Conservation (phyloP, 1,140 invertebrate genomes). For the Drosophila melanogaster region DNA sequence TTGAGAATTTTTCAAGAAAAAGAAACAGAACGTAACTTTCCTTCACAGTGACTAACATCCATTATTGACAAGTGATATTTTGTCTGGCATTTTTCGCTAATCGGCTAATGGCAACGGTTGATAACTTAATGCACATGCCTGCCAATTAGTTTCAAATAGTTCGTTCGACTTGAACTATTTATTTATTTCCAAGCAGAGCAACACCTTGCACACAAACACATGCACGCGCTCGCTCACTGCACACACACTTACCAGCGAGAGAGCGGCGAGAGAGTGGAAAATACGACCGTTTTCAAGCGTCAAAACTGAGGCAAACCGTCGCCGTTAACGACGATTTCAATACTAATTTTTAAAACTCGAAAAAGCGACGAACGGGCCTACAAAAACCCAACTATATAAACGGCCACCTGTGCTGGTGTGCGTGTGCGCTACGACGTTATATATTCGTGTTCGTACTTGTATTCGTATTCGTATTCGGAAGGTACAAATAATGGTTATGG, state of each 20-base stretch:
- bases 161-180: slow-evolving; percentile 59
- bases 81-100: slow-evolving; percentile 1
- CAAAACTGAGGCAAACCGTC: slow-evolving; percentile 60
- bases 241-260: slow-evolving; percentile 39
- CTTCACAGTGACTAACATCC: slow-evolving; percentile 11
- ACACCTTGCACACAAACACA: slow-evolving; percentile 38
- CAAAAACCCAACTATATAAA: slow-evolving; percentile 71
- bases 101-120: slow-evolving; percentile 2
- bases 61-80: slow-evolving; percentile 2
- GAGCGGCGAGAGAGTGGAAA: slow-evolving; percentile 8
- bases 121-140: slow-evolving; percentile 28
- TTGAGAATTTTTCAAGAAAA: slow-evolving; percentile 73
- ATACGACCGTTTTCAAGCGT: slow-evolving; percentile 1
- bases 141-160: slow-evolving; percentile 59
- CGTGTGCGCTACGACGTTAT: slow-evolving; percentile 39
- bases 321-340: slow-evolving; percentile 67
- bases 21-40: slow-evolving; percentile 43
- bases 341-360: slow-evolving; percentile 75
- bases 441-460: slow-evolving; percentile 5
- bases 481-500: slow-evolving; percentile 62
- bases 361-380: slow-evolving; percentile 78
- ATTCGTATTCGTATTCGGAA: slow-evolving; percentile 40
- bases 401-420: slow-evolving; percentile 9
- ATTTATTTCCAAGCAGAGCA: slow-evolving; percentile 54
- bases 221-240: background rate